Percentiles rank a stretch among this genome's conserved stretches.
phyloP scores from a whole-genome alignment of 2,797 vertebrate species.

The Acomys russatus region DNA sequence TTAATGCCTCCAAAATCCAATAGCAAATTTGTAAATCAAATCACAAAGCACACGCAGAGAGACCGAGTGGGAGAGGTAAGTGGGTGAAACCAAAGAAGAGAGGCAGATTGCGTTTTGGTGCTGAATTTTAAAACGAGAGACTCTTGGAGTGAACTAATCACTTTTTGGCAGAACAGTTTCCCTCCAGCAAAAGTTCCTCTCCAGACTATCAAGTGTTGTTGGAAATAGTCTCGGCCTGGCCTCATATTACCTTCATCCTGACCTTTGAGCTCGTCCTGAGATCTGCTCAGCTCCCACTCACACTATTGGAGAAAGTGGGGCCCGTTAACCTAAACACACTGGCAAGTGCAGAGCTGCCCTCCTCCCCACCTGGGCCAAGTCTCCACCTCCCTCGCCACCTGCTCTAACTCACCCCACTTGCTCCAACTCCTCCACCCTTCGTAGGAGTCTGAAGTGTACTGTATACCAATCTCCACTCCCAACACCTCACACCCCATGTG shows the following conservation, averaged over 20 bases:
- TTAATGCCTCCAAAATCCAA: constrained; percentile 73
- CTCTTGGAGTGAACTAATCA: not conserved
- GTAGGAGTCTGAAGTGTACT: not conserved
- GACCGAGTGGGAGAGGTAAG: not conserved
- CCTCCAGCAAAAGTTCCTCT: not conserved
- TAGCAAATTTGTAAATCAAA: constrained; percentile 78
- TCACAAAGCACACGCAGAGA: constrained; percentile 21
- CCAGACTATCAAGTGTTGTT: not conserved
- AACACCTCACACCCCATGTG: accelerated
- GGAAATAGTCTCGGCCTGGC: constrained; percentile 40
- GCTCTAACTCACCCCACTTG: not conserved
- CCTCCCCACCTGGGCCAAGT: not conserved
- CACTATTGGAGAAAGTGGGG: not conserved
- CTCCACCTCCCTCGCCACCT: not conserved
- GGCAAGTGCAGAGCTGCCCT: not conserved
- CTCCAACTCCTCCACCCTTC: not conserved
- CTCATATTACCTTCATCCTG: not conserved
- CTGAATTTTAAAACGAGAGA: constrained; percentile 32
- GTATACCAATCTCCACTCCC: not conserved
- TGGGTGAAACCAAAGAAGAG: constrained; percentile 49
- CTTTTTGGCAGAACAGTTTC: not conserved
- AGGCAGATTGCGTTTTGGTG: not conserved
- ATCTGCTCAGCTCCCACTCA: not conserved
- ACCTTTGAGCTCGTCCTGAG: not conserved
- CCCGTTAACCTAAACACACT: not conserved